Percentiles rank a stretch among this genome's conserved stretches.
phyloP scores from a whole-genome alignment of 1,140 invertebrate species.

The Sitodiplosis mosellana region DNA sequence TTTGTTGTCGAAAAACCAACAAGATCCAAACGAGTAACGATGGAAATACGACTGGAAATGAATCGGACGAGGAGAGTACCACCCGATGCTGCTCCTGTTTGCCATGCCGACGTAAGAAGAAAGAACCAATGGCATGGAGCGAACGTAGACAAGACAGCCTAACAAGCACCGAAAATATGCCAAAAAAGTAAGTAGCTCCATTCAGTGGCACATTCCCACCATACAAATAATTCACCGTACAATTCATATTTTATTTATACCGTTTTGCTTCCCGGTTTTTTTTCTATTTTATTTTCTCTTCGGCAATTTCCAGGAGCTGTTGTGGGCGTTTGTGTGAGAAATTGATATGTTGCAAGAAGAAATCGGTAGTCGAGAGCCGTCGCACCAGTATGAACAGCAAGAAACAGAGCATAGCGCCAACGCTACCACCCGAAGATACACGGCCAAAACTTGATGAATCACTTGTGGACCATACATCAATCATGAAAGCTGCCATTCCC shows the following conservation, averaged over 20 bases:
- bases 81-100: conserved; percentile 21
- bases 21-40: conserved; percentile 14
- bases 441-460: conserved; percentile 60
- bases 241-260: too few species aligned
- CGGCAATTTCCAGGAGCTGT: conserved; percentile 1
- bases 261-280: too few species aligned
- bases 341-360: conserved; percentile 16
- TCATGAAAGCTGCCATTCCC: conserved; percentile 77
- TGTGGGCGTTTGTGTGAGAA: conserved; percentile 8
- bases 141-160: conserved; percentile 20
- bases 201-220: too few species aligned
- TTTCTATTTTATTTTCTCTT: too few species aligned
- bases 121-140: conserved; percentile 3
- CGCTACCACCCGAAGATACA: conserved; percentile 45
- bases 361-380: conserved; percentile 27
- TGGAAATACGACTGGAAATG: too few species aligned
- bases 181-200: neutral
- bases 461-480: conserved; percentile 58
- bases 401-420: conserved; percentile 38
- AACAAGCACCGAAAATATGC: conserved; percentile 5
- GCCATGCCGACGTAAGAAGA: conserved; percentile 15
- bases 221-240: too few species aligned
- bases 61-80: conserved; percentile 6
- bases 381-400: conserved; percentile 37
- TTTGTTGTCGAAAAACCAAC: conserved; percentile 22